phyloP scores from a whole-genome alignment of 2,113 vertebrate genomes.

The Aspiorhynchus laticeps region DNA sequence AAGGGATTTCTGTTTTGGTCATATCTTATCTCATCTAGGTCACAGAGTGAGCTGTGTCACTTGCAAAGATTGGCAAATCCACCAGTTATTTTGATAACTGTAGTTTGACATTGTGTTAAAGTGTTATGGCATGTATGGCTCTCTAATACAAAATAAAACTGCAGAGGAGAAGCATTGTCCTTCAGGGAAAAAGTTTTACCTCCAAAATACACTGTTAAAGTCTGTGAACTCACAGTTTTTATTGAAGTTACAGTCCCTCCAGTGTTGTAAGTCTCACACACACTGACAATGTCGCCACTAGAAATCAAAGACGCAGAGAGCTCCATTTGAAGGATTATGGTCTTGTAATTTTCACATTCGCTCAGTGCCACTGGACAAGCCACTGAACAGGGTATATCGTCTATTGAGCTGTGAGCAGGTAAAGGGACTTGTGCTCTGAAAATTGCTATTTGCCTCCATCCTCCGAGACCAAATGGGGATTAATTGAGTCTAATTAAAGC shows the following conservation, averaged over 20 bases:
- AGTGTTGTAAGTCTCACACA: constrained; percentile 37
- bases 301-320: background rate
- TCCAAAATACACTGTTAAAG: background rate
- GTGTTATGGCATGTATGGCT: background rate
- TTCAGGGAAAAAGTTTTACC: background rate
- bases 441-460: constrained; percentile 18
- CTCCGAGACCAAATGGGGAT: constrained; percentile 30
- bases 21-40: background rate
- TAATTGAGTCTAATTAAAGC: constrained; percentile 45
- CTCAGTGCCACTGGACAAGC: background rate
- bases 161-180: background rate
- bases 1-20: background rate
- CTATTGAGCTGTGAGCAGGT: constrained; percentile 9
- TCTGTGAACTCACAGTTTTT: background rate
- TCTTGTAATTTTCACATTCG: constrained; percentile 27
- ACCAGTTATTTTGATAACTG: too few relatives aligned
- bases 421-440: background rate
- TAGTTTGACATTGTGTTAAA: background rate
- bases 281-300: background rate
- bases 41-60: background rate
- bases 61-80: too few relatives aligned
- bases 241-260: constrained; percentile 31
- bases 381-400: background rate
- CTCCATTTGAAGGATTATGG: constrained; percentile 2
- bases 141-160: background rate